Evolutionary conservation across 2,888 invertebrate species (phyloP).

Genomic region (Sarcophaga carnaria): DNA sequence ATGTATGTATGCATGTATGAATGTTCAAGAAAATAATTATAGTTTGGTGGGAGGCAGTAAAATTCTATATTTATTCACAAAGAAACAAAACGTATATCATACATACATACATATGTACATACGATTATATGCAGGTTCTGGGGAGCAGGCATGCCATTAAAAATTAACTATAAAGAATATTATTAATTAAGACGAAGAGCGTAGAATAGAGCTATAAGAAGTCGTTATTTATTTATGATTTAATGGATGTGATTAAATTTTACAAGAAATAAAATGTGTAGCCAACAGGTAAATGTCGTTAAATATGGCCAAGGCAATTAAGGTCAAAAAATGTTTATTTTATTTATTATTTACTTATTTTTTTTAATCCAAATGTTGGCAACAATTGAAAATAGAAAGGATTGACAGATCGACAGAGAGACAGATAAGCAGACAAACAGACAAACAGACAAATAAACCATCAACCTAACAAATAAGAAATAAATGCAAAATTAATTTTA

Average conservation of each 20-base stretch:
- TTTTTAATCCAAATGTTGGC: too few species aligned
- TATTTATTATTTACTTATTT: too few species aligned
- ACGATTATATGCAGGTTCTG: neutral
- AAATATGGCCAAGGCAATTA: neutral
- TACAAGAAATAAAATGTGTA: neutral
- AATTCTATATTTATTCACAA: constrained; percentile 2
- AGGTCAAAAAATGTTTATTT: neutral
- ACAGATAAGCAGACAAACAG: neutral
- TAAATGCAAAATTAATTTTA: constrained; percentile 43
- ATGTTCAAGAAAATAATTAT: constrained; percentile 52
- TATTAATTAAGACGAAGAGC: too few species aligned
- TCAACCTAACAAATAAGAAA: constrained; percentile 23
- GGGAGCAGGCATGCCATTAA: too few species aligned
- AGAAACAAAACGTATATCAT: constrained; percentile 37
- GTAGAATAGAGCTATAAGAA: neutral
- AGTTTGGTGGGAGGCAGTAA: constrained; percentile 50
- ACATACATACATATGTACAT: neutral
- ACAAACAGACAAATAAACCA: constrained; percentile 33
- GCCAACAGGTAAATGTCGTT: neutral
- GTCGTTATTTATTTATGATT: constrained; percentile 15
- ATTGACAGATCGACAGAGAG: neutral
- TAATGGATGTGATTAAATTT: constrained; percentile 43
- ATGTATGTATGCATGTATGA: neutral
- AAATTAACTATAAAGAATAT: too few species aligned
- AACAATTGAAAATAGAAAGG: too few species aligned